Percentiles rank a stretch among this genome's conserved stretches.
Conservation (phyloP, 2,113 vertebrate genomes). For the Sturnira hondurensis region DNA sequence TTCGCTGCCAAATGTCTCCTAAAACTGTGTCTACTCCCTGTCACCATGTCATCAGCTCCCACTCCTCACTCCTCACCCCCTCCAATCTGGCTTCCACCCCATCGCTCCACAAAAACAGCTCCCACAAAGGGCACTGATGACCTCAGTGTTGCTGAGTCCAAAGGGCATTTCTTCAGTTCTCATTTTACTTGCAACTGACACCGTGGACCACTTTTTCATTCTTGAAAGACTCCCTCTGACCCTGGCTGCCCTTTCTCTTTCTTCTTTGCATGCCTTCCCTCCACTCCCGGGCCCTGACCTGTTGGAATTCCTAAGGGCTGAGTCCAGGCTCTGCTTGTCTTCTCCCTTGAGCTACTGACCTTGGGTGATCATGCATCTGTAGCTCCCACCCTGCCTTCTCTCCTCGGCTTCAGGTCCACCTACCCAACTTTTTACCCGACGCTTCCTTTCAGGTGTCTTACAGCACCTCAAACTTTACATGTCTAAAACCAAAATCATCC, state of each 20-base stretch:
- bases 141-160: constrained; percentile 57
- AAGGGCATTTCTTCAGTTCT: constrained; percentile 56
- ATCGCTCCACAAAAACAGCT: constrained; percentile 26
- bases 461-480: not conserved
- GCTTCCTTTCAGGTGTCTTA: not conserved
- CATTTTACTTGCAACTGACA: constrained; percentile 38
- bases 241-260: not conserved
- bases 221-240: not conserved
- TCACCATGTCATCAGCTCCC: constrained; percentile 30
- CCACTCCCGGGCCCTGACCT: not conserved
- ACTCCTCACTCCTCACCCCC: constrained; percentile 35
- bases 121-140: constrained; percentile 58
- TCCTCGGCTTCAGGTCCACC: not conserved
- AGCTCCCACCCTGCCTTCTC: not conserved
- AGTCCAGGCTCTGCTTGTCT: not conserved
- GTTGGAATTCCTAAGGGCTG: not conserved
- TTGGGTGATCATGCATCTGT: rapidly evolving
- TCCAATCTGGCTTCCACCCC: constrained; percentile 45
- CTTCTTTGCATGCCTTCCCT: not conserved
- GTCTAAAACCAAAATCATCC: not conserved
- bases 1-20: not conserved
- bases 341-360: not conserved
- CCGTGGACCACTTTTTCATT: not conserved
- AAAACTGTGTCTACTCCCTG: constrained; percentile 11
- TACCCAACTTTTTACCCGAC: not conserved